Evolutionary conservation across 2,797 vertebrate genomes (phyloP).

Genomic region (Acridotheres tristis): DNA sequence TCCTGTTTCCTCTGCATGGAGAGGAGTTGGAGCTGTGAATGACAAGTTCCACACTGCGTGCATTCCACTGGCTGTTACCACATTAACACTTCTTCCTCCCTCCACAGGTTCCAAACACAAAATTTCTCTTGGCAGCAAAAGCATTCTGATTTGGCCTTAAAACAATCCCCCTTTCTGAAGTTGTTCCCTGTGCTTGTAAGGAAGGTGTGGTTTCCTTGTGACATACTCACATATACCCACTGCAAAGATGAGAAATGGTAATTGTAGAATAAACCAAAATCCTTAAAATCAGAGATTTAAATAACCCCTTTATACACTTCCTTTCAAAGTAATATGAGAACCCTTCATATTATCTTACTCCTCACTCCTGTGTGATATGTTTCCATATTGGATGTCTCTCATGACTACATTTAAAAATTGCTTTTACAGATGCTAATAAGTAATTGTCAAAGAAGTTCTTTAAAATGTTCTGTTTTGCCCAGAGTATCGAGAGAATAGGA

Average conservation of each 20-base stretch:
- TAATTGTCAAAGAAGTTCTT: neutral
- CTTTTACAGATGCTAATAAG: neutral
- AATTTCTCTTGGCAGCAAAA: slow-evolving; percentile 28
- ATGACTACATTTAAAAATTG: neutral
- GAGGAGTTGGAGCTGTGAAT: neutral
- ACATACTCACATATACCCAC: neutral
- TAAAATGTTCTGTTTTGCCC: neutral
- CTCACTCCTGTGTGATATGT: neutral
- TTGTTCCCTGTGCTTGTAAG: neutral
- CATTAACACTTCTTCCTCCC: slow-evolving; percentile 30
- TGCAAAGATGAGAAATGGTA: neutral
- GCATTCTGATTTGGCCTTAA: neutral
- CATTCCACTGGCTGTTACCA: slow-evolving; percentile 13
- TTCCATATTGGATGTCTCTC: neutral
- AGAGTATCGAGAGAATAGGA: neutral
- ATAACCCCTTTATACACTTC: neutral
- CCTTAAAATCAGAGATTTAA: neutral
- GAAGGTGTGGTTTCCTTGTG: slow-evolving; percentile 1
- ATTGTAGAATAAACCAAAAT: neutral
- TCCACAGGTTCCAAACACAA: neutral
- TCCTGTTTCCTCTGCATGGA: neutral
- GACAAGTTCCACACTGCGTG: neutral
- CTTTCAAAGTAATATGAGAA: neutral
- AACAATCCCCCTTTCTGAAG: neutral
- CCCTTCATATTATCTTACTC: neutral